Conservation (phyloP, 2,113 vertebrate genomes). For the Syngnathus floridae region DNA sequence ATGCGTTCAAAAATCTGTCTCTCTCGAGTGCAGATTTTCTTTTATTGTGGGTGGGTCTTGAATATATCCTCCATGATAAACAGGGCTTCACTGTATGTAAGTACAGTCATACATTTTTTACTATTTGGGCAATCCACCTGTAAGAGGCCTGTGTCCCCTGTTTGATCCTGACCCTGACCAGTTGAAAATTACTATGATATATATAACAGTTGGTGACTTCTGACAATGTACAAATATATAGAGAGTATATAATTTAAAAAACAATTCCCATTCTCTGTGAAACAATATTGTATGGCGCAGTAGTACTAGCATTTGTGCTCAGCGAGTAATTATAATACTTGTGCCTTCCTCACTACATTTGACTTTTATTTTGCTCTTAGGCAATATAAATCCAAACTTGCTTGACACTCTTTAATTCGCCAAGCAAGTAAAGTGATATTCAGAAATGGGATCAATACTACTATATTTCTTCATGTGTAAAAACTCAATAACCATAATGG, state of each 20-base stretch:
- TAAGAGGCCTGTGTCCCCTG: too few relatives aligned
- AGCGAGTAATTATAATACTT: neutral
- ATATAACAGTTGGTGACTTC: too few relatives aligned
- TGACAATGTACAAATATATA: too few relatives aligned
- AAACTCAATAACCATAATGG: slow-evolving; percentile 3
- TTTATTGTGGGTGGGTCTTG: too few relatives aligned
- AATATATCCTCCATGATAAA: too few relatives aligned
- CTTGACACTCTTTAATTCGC: slow-evolving; percentile 1
- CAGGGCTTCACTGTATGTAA: too few relatives aligned
- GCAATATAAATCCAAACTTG: slow-evolving; percentile 1
- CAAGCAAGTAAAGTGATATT: neutral
- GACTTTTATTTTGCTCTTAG: neutral
- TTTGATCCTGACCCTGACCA: too few relatives aligned
- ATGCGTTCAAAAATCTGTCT: too few relatives aligned
- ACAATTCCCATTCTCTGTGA: neutral
- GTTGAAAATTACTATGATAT: too few relatives aligned
- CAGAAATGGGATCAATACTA: slow-evolving; percentile 14
- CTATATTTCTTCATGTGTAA: neutral
- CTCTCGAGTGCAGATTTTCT: too few relatives aligned
- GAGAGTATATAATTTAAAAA: neutral
- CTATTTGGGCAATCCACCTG: too few relatives aligned
- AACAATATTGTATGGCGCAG: neutral
- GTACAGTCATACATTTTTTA: too few relatives aligned
- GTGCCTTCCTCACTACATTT: neutral
- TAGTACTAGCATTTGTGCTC: neutral